Evolutionary conservation across 2,888 invertebrate species (phyloP), one percentile per base, ranked within the genome.

Genomic region (Hirtodrosophila alboralis): DNA sequence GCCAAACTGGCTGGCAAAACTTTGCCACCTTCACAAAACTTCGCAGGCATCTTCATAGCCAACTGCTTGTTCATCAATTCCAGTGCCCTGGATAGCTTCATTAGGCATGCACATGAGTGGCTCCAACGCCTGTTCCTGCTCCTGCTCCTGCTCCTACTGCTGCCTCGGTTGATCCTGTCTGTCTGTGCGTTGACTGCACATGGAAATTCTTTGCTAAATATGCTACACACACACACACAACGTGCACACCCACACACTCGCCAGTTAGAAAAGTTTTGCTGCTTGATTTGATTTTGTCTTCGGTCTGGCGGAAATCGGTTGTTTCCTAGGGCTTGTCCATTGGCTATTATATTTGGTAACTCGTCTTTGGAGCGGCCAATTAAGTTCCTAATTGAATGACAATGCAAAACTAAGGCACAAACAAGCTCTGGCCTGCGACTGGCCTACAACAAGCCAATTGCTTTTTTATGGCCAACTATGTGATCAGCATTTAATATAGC

Each of bases 321-420:
- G 62, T 86, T 75, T 87, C 71, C 75, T 60, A 18, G 4, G 52
- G 43, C 58, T 31, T 47, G 14, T 23, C 58, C 57, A 68, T 18
- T 51, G 57, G 70, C 59, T 52, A 53, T 83, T 64, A 41, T 62
- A 34, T 67, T 64, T 10, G 28, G 37, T 47, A 72, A 72, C 59
- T 47, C 67, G 38, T 57, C 53, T 41, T 43, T 52, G 41, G 47
- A 61, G 53, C 61, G 57, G 56, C 74, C 79, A 78, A 86, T 84
- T 83, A 75, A 69, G 51, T 60, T 69, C 54, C 75, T 84, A 85
- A 85, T 86, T 86, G 75, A 86, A 83, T 87, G 62, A 49, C 76
- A 67, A 67, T 67, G 60, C 51, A 47, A 40, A 64, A 53, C 59
- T 31, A 41, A 51, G 49, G 40, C 54, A 53, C 36, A 36, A 57